Conservation (phyloP, 1,140 invertebrate species). For the Eupeodes corollae region DNA sequence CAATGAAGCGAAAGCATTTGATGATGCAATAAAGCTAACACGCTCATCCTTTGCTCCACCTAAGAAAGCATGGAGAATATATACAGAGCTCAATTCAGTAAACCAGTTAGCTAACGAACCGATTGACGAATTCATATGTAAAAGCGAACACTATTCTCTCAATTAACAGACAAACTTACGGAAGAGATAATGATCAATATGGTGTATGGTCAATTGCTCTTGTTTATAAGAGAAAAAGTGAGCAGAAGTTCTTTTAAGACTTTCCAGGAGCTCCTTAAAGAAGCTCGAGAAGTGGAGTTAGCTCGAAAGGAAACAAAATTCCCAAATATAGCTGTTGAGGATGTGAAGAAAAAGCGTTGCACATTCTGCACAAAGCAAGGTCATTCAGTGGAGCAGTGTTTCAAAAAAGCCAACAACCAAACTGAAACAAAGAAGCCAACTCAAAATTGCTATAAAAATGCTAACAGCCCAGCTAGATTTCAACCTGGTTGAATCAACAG, state of each 20-base stretch:
- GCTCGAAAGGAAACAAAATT: not conserved
- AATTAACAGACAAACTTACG: slow-evolving; percentile 25
- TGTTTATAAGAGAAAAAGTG: slow-evolving; percentile 23
- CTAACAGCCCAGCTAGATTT: slow-evolving; percentile 5
- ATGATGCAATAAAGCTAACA: slow-evolving; percentile 3
- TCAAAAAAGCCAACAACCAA: not conserved
- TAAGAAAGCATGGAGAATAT: slow-evolving; percentile 5
- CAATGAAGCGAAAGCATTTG: slow-evolving; percentile 2
- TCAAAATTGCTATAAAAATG: slow-evolving; percentile 4
- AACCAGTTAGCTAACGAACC: not conserved
- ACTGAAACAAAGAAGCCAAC: not conserved
- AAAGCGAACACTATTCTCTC: slow-evolving; percentile 11
- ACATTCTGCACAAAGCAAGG: too few species aligned
- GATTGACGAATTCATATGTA: not conserved
- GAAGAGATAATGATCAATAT: slow-evolving; percentile 21
- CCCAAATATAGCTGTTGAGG: not conserved
- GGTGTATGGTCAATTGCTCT: slow-evolving; percentile 20
- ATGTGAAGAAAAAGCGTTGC: too few species aligned
- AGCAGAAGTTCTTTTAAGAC: slow-evolving; percentile 22
- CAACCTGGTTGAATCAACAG: not conserved
- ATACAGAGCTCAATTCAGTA: not conserved
- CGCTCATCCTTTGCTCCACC: slow-evolving; percentile 3
- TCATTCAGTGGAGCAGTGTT: not conserved
- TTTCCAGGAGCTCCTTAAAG: slow-evolving; percentile 17
- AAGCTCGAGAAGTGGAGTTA: slow-evolving; percentile 10